phyloP scores from a whole-genome alignment of 1,140 invertebrate genomes.

The Periplaneta americana region DNA sequence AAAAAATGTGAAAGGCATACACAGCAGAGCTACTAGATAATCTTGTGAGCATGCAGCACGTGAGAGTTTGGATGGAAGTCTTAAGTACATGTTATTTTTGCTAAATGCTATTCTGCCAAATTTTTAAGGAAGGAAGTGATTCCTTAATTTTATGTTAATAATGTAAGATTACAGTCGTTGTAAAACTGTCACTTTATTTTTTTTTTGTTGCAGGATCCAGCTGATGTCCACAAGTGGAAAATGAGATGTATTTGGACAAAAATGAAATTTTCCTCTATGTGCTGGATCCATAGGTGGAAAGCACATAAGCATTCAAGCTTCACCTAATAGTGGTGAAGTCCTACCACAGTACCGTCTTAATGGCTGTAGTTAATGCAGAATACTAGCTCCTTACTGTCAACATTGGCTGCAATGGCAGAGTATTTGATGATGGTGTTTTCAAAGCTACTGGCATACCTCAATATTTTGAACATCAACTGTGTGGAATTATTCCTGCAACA shows the following conservation, averaged over 20 bases:
- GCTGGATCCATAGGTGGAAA: neutral
- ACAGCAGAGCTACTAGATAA: no score
- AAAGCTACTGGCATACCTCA: neutral
- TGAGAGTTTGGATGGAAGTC: no score
- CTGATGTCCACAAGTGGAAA: no score
- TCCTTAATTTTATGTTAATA: no score
- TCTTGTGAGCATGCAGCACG: no score
- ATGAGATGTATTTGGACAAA: neutral
- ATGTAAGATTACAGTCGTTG: no score
- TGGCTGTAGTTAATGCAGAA: neutral
- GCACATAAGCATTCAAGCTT: neutral
- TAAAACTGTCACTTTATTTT: no score
- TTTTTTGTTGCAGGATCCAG: no score
- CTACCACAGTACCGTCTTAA: neutral
- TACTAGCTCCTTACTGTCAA: neutral
- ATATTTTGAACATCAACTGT: neutral
- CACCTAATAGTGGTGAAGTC: neutral
- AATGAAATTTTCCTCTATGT: neutral
- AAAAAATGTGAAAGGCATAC: no score
- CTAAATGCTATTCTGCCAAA: no score
- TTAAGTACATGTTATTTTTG: no score
- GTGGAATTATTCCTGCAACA: neutral
- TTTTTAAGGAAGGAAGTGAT: no score
- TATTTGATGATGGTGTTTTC: neutral
- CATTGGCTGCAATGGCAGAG: neutral